Evolutionary conservation across 1,140 invertebrate species (phyloP), one percentile per base, ranked within the genome.

Genomic region (Rhysida immarginata): DNA sequence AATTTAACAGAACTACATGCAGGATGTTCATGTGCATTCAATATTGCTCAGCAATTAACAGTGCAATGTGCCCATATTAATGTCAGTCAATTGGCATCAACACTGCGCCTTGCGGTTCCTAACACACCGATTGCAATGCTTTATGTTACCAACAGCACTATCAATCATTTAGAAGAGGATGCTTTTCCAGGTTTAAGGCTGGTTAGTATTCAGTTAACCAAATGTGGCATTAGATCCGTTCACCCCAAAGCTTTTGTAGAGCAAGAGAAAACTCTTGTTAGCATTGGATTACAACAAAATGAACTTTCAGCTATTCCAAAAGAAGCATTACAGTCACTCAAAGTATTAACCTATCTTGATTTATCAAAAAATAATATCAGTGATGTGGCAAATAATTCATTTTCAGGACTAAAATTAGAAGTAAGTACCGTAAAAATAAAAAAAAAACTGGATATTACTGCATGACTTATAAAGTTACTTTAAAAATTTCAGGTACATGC

Each of bases 51-150:
- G 57, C 82, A 88, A 66, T 70, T 92, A 1, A 89, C 86, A 2
- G 81, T 93, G 25, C 89, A 93, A 68, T 95, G 89, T 69, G 84
- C 89, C 69, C 81, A 85, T 70, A 87, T 93, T 20, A 81, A 93
- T 60, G 89, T 87, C 64, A 69, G 75, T 3, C 71, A 77, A 49
- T 72, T 94, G 14, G 63, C 91, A 26, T 71, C 77, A 51, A 81
- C 84, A 1, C 73, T 93, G 60, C 59, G 64, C 26, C 52, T 81
- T 78, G 70, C 79, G 71, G 75, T 52, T 72, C 77, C 58, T 23
- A 62, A 77, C 75, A 54, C 66, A n/a, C 72, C 80, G 0, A 73
- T 93, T 46, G 89, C 93, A 68, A 71, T 93, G 43, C 77, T 95
- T 18, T 92, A 92, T 65, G 77, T 95, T 13, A 89, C 90, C 68